A percentile compares a stretch with the other conserved stretches of the same genome.
These are phyloP conservation scores for Polymixis flavicincta DNA, from an alignment of 2,888 invertebrate species.

Conservation along the genomic window DNA sequence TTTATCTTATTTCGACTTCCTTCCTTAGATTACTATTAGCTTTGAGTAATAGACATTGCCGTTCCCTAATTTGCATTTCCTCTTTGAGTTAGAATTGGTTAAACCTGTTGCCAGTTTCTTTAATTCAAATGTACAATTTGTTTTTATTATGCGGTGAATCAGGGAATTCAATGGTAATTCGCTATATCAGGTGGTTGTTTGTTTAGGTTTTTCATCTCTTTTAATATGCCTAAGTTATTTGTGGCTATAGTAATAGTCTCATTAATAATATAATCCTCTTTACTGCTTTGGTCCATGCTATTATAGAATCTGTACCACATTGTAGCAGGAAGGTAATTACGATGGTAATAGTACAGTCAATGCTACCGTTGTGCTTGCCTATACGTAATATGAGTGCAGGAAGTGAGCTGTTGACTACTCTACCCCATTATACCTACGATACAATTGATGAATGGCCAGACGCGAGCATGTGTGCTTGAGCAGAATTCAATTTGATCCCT, in stretches of 20 bases:
- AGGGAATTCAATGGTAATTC: constrained; percentile 7
- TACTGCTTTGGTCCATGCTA: not conserved
- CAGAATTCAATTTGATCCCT: constrained; percentile 88
- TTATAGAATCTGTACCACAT: constrained; percentile 50
- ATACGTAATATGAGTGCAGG: constrained; percentile 75
- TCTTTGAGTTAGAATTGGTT: constrained; percentile 29
- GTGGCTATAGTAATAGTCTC: not conserved
- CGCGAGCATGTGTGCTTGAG: constrained; percentile 85
- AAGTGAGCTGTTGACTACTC: constrained; percentile 85
- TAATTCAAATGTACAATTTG: constrained; percentile 29
- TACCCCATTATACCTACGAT: constrained; percentile 84
- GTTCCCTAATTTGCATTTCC: constrained; percentile 58
- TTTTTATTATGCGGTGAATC: constrained; percentile 34
- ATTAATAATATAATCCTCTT: not conserved
- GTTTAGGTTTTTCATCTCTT: not conserved
- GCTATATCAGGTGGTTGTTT: not conserved
- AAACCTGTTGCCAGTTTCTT: constrained; percentile 44
- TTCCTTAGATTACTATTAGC: constrained; percentile 64
- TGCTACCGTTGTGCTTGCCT: constrained; percentile 60
- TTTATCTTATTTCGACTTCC: constrained; percentile 69
- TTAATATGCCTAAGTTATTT: not conserved
- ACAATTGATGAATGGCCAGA: constrained; percentile 87
- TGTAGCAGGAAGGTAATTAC: constrained; percentile 66
- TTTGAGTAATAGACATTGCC: constrained; percentile 54
- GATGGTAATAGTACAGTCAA: constrained; percentile 56